Evolutionary conservation across 2,797 vertebrate genomes (phyloP).

Genomic region (Streptopelia turtur): DNA sequence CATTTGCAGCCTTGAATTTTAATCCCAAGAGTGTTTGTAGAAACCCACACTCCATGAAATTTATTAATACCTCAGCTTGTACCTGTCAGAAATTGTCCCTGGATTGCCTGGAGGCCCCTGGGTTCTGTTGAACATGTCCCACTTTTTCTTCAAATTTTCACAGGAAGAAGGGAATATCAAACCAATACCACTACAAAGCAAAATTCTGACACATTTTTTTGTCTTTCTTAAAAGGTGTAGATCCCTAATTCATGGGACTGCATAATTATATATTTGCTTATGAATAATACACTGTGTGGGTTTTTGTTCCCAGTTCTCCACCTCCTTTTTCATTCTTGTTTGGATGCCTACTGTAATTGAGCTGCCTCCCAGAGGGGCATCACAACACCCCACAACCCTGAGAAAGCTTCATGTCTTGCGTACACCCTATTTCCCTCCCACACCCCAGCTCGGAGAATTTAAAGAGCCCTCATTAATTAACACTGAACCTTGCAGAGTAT

Average conservation of each 20-base stretch:
- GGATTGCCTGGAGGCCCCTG: background rate
- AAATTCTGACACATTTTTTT: slow-evolving; percentile 13
- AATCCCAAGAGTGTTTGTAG: background rate
- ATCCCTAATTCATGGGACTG: slow-evolving; percentile 57
- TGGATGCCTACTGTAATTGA: slow-evolving; percentile 42
- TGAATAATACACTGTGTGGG: slow-evolving; percentile 27
- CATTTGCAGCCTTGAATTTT: background rate
- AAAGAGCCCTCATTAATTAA: slow-evolving; percentile 76
- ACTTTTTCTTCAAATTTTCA: slow-evolving; percentile 16
- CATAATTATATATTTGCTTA: slow-evolving; percentile 67
- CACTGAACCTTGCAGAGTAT: slow-evolving; percentile 66
- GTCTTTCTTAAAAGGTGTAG: slow-evolving; percentile 14
- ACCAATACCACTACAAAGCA: background rate
- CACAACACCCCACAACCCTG: slow-evolving; percentile 26
- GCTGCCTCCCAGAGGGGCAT: slow-evolving; percentile 26
- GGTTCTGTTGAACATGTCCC: background rate
- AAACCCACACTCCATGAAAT: slow-evolving; percentile 14
- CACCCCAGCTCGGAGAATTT: slow-evolving; percentile 61
- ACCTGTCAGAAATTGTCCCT: slow-evolving; percentile 3
- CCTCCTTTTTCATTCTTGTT: slow-evolving; percentile 39
- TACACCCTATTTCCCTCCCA: slow-evolving; percentile 29
- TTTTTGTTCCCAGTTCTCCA: slow-evolving; percentile 27
- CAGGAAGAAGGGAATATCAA: background rate
- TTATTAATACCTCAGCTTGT: slow-evolving; percentile 29
- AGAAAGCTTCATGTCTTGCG: slow-evolving; percentile 44